These are phyloP conservation scores for Dolichoris vasculosae DNA, from an alignment of 1,140 invertebrate genomes.

Conservation along the genomic window DNA sequence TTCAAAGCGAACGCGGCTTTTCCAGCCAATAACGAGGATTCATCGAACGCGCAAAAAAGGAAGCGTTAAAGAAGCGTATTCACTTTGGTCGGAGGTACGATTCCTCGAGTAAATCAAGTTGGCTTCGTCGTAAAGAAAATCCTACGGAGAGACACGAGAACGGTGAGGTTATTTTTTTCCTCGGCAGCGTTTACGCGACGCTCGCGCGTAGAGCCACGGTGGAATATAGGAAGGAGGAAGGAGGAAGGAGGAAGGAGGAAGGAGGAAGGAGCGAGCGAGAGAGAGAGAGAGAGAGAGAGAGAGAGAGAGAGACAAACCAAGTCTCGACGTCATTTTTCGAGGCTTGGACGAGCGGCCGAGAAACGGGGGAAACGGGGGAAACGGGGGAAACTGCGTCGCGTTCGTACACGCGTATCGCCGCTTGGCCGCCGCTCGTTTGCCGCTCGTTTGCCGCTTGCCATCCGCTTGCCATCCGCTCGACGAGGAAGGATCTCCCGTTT, in stretches of 20 bases:
- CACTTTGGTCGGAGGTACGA: not conserved
- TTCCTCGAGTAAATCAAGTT: conserved; percentile 8
- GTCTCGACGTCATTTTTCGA: conserved; percentile 28
- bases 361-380: conserved; percentile 13
- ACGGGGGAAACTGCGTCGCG: not conserved
- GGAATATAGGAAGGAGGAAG: not conserved
- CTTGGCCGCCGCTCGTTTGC: not conserved
- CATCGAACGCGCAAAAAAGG: not conserved
- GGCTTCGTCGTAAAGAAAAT: not conserved
- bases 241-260: not conserved
- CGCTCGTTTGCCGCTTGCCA: not conserved
- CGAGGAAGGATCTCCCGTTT: conserved; percentile 23
- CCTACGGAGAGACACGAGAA: not conserved
- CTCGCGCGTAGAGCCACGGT: conserved; percentile 4
- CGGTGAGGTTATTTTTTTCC: conserved; percentile 40
- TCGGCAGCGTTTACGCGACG: conserved; percentile 30
- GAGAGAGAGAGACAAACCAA: not conserved
- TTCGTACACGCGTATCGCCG: not conserved
- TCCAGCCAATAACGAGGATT: not conserved
- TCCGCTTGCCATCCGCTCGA: not conserved
- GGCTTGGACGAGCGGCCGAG: not conserved
- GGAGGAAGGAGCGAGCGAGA: conserved; percentile 26
- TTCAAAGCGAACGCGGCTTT: not conserved
- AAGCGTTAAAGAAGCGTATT: not conserved
- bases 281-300: not conserved